phyloP scores from a whole-genome alignment of 2,797 vertebrate genomes.

The Coregonus ussuriensis region DNA sequence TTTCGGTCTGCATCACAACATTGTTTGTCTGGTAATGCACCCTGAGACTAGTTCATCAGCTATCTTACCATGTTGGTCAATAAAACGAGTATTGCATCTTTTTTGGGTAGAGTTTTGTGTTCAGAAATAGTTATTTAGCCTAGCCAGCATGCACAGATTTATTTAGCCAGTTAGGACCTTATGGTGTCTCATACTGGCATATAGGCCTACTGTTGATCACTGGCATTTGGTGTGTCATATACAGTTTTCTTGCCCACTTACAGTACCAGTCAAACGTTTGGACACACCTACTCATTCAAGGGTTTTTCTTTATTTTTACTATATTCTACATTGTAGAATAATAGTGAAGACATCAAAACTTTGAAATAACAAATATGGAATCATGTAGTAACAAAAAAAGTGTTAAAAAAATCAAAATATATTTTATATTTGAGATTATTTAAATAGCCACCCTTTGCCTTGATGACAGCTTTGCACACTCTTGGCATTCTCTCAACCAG shows the following conservation, averaged over 20 bases:
- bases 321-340: no score
- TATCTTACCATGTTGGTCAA: not conserved
- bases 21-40: constrained; percentile 2
- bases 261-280: no score
- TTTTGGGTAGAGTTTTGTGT: not conserved
- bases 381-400: no score
- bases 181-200: not conserved
- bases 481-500: no score
- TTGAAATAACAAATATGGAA: no score
- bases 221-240: not conserved
- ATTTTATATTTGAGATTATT: no score
- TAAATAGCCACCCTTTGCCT: no score
- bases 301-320: no score
- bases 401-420: no score
- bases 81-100: not conserved
- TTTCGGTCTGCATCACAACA: not conserved
- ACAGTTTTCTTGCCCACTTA: not conserved
- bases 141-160: not conserved
- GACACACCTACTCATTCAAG: no score
- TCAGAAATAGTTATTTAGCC: not conserved
- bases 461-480: no score
- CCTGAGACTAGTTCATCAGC: not conserved
- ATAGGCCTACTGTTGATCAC: not conserved
- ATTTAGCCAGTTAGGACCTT: not conserved
- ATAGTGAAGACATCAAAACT: no score